phyloP scores from a whole-genome alignment of 2,113 vertebrate species.

The Rhombomys opimus region DNA sequence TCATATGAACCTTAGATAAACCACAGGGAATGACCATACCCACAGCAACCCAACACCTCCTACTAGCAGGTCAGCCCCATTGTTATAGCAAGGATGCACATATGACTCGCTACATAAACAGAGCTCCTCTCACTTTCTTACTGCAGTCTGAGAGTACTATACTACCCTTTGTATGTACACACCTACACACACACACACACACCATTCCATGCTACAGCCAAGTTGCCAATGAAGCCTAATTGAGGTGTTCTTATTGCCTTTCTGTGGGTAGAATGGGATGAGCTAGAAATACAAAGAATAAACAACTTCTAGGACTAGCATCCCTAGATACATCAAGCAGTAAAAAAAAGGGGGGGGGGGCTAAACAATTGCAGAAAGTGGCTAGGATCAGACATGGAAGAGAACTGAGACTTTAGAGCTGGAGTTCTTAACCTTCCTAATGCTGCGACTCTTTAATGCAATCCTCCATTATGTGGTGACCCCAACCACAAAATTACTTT shows the following conservation, averaged over 20 bases:
- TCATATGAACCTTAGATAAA: neutral
- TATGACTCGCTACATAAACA: neutral
- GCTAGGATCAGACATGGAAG: neutral
- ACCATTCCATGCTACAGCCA: neutral
- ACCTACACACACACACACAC: neutral
- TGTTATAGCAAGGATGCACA: neutral
- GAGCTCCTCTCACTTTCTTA: neutral
- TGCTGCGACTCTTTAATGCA: neutral
- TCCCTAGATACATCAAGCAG: neutral
- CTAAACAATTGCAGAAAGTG: neutral
- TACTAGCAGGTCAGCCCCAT: neutral
- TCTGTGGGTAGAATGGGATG: neutral
- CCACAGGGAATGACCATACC: neutral
- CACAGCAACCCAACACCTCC: neutral
- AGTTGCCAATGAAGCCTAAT: neutral
- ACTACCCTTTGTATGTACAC: neutral
- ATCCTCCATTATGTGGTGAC: neutral
- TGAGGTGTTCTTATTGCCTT: neutral
- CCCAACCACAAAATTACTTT: neutral
- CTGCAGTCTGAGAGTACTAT: neutral
- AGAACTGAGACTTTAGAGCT: neutral
- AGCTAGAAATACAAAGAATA: neutral
- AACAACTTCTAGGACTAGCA: neutral
- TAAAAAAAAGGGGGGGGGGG: neutral
- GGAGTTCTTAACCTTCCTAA: neutral